Evolutionary conservation across 2,797 vertebrate genomes (phyloP).

Genomic region (Eulemur albifrons): DNA sequence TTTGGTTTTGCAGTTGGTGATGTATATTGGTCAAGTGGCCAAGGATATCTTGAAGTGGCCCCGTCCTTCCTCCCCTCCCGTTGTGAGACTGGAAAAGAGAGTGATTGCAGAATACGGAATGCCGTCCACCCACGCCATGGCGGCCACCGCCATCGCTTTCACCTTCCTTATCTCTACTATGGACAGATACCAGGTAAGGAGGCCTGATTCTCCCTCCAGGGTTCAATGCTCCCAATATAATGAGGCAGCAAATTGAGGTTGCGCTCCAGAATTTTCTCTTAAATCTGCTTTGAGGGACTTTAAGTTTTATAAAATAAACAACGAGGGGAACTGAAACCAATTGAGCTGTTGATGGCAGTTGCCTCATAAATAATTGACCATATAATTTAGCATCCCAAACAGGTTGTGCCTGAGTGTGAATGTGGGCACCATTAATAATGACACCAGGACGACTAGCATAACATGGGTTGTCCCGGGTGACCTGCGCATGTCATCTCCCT

Average conservation of each 20-base stretch:
- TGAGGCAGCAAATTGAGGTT: background rate
- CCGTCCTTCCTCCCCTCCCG: constrained; percentile 92
- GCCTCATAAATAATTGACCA: background rate
- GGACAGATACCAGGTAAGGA: constrained; percentile 91
- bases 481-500: fast-evolving
- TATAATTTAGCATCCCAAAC: background rate
- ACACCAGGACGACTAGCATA: too few species aligned
- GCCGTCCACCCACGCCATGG: constrained; percentile 98
- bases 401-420: background rate
- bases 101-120: constrained; percentile 93
- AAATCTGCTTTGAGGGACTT: background rate
- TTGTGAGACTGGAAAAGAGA: constrained; percentile 93
- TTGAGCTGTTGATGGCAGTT: background rate
- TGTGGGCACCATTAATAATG: background rate
- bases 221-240: fast-evolving
- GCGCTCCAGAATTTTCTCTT: background rate
- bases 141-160: constrained; percentile 93
- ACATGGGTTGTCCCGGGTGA: background rate
- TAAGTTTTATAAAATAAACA: background rate
- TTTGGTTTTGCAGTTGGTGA: constrained; percentile 89
- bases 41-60: constrained; percentile 96
- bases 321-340: background rate
- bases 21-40: constrained; percentile 96
- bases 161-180: constrained; percentile 90
- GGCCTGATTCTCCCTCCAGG: fast-evolving